phyloP scores from a whole-genome alignment of 2,888 invertebrate species.

The Entomobrya proxima region DNA sequence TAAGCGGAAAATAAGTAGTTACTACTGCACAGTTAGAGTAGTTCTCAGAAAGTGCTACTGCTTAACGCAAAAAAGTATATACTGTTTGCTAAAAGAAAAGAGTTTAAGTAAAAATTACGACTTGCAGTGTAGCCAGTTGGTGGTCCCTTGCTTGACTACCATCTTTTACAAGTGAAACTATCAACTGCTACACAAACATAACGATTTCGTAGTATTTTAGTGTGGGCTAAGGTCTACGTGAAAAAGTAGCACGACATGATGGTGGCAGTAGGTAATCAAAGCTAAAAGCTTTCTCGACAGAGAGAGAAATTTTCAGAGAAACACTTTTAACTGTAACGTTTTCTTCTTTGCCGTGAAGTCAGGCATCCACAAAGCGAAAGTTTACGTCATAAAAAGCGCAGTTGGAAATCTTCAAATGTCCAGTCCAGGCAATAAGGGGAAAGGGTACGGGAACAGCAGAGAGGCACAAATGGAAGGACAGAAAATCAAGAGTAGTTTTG shows the following conservation, averaged over 20 bases:
- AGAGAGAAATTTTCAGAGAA: slow-evolving; percentile 49
- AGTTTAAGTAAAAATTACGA: slow-evolving; percentile 12
- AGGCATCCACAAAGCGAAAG: slow-evolving; percentile 29
- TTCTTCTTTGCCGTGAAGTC: slow-evolving; percentile 9
- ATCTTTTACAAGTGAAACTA: slow-evolving; percentile 20
- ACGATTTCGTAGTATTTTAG: slow-evolving; percentile 4
- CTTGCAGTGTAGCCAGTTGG: slow-evolving; percentile 24
- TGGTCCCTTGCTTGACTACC: slow-evolving; percentile 8
- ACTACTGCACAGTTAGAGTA: not conserved
- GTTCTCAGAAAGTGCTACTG: not conserved
- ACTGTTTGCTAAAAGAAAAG: not conserved
- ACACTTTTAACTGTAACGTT: slow-evolving; percentile 47
- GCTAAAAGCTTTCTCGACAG: slow-evolving; percentile 63
- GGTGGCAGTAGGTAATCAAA: slow-evolving; percentile 53
- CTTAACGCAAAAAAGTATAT: not conserved
- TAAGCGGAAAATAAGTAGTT: not conserved
- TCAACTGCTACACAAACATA: not conserved
- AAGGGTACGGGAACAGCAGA: not conserved
- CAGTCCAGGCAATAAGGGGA: slow-evolving; percentile 30
- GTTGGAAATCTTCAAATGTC: slow-evolving; percentile 62
- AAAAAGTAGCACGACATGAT: not conserved
- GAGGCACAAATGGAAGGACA: not conserved
- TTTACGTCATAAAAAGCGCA: slow-evolving; percentile 62
- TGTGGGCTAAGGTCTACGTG: not conserved
- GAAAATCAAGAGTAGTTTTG: slow-evolving; percentile 18